phyloP scores from a whole-genome alignment of 2,888 invertebrate species.

The Tanytarsus gracilentus region DNA sequence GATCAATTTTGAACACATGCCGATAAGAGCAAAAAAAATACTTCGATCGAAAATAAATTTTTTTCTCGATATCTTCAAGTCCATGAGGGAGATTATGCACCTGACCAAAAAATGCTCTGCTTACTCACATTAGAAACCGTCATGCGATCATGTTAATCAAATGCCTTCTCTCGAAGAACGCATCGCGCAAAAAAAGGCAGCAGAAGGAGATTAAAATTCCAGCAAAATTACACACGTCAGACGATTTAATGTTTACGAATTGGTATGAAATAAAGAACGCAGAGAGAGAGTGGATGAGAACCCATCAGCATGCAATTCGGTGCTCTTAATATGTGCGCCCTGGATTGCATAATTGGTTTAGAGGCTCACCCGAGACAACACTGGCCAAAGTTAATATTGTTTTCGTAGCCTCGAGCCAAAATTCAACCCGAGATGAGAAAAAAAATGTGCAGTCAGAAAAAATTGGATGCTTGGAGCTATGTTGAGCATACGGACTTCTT shows the following conservation, averaged over 20 bases:
- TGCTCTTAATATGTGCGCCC: conserved; percentile 3
- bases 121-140: conserved; percentile 22
- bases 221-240: conserved; percentile 29
- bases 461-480: conserved; percentile 18
- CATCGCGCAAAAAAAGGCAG: conserved; percentile 17
- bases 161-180: conserved; percentile 11
- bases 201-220: conserved; percentile 29
- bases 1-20: conserved; percentile 19
- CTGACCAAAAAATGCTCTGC: conserved; percentile 23
- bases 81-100: conserved; percentile 28
- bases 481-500: conserved; percentile 21
- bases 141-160: conserved; percentile 29
- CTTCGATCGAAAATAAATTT: background rate
- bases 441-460: background rate
- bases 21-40: conserved; percentile 6
- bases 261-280: background rate
- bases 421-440: background rate
- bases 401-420: conserved; percentile 27
- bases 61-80: background rate
- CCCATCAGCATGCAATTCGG: conserved; percentile 27
- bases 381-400: conserved; percentile 21
- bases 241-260: conserved; percentile 24
- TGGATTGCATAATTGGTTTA: conserved; percentile 28
- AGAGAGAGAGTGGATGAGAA: conserved; percentile 1
- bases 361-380: background rate